Evolutionary conservation across 2,113 vertebrate species (phyloP).

Genomic region (Verasper variegatus): DNA sequence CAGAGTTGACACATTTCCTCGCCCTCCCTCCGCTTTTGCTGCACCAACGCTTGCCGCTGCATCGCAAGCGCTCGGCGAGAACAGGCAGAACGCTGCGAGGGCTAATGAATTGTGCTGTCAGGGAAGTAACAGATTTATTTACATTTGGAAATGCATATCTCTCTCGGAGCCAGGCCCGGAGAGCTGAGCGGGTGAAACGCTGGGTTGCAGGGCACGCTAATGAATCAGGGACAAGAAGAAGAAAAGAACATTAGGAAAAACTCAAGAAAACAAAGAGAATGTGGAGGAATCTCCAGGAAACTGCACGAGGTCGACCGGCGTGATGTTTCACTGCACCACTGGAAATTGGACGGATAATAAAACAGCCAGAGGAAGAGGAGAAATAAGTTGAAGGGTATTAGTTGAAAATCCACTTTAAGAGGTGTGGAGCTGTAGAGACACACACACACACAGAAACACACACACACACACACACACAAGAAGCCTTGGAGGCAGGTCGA

Average conservation of each 20-base stretch:
- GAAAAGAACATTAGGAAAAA: neutral
- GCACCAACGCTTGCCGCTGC: slow-evolving; percentile 45
- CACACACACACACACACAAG: slow-evolving; percentile 5
- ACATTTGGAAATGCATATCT: slow-evolving; percentile 67
- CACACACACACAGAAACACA: slow-evolving; percentile 6
- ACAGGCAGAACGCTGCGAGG: slow-evolving; percentile 62
- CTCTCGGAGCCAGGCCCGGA: slow-evolving; percentile 42
- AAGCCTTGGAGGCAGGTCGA: slow-evolving; percentile 29
- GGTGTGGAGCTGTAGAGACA: slow-evolving; percentile 14
- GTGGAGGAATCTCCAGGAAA: slow-evolving; percentile 28
- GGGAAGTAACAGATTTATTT: slow-evolving; percentile 78
- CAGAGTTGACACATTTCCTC: neutral
- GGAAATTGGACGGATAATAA: slow-evolving; percentile 50
- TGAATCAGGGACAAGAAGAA: slow-evolving; percentile 45
- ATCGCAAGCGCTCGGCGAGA: slow-evolving; percentile 58
- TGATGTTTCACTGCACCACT: slow-evolving; percentile 16
- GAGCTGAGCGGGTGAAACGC: slow-evolving; percentile 52
- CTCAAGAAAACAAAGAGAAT: neutral
- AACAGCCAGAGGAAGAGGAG: slow-evolving; percentile 30
- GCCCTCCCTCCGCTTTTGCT: neutral
- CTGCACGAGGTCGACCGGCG: slow-evolving; percentile 3
- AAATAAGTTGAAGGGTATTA: slow-evolving; percentile 56
- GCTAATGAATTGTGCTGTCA: slow-evolving; percentile 79
- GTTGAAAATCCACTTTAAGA: slow-evolving; percentile 65
- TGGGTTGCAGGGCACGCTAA: slow-evolving; percentile 38